Conservation (phyloP, 2,113 vertebrate species). For the Romanogobio albipinnatus region DNA sequence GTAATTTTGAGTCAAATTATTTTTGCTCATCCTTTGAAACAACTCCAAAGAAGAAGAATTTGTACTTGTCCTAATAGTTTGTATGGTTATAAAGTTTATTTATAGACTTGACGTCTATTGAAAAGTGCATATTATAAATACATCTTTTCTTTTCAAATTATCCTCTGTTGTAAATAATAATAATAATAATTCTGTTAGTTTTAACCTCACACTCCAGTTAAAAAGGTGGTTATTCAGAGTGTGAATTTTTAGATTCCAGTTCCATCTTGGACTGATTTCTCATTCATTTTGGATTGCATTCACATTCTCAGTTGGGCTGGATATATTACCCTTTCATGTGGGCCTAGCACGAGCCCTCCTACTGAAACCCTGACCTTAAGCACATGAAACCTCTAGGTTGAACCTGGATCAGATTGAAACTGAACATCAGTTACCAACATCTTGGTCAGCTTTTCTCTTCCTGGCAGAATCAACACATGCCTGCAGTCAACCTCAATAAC, state of each 20-base stretch:
- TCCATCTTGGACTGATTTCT: slow-evolving; percentile 9
- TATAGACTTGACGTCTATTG: not conserved
- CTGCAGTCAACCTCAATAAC: slow-evolving; percentile 32
- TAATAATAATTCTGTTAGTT: not conserved
- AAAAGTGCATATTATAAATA: not conserved
- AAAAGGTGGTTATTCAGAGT: not conserved
- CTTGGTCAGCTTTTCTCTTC: slow-evolving; percentile 8
- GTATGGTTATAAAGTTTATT: not conserved
- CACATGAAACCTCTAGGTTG: not conserved
- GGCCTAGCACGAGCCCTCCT: not conserved
- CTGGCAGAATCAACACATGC: slow-evolving; percentile 29
- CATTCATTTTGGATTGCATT: not conserved
- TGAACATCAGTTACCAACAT: not conserved
- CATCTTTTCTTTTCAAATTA: not conserved
- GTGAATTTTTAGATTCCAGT: not conserved
- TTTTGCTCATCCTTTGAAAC: not conserved
- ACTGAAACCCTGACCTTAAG: not conserved
- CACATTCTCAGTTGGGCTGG: not conserved
- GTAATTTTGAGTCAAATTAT: not conserved
- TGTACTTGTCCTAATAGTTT: not conserved
- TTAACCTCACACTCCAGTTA: not conserved
- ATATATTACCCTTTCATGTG: not conserved
- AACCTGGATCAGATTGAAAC: slow-evolving; percentile 2
- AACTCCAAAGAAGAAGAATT: not conserved
- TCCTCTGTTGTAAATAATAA: not conserved